Evolutionary conservation across 2,113 vertebrate species (phyloP).

Genomic region (Athene cunicularia): DNA sequence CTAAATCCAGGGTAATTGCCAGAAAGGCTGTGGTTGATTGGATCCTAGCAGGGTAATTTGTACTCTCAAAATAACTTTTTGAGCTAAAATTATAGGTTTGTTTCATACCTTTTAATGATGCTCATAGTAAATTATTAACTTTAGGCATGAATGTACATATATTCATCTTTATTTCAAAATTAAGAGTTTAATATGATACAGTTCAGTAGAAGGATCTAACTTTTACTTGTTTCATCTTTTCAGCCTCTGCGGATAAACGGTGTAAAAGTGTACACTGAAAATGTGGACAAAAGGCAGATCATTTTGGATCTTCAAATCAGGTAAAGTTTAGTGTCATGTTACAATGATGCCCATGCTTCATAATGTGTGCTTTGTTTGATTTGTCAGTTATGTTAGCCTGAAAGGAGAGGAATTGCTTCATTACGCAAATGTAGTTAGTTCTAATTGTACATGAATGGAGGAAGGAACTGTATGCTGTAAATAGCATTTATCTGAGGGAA

Average conservation of each 20-base stretch:
- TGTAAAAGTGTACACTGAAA: slow-evolving; percentile 97
- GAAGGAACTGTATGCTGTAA: background rate
- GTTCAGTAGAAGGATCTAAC: background rate
- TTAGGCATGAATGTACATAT: background rate
- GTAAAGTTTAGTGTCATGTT: slow-evolving; percentile 69
- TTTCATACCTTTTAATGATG: background rate
- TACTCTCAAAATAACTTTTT: background rate
- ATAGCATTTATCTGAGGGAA: background rate
- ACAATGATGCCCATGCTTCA: background rate
- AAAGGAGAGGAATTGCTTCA: background rate
- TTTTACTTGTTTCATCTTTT: slow-evolving; percentile 19
- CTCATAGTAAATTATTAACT: background rate
- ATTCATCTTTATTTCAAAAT: background rate
- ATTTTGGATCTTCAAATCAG: slow-evolving; percentile 98
- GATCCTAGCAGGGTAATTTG: background rate
- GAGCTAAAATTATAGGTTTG: background rate
- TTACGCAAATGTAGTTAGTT: background rate
- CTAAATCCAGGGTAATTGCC: background rate
- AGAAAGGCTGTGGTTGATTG: background rate
- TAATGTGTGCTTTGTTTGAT: background rate
- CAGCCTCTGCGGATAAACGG: slow-evolving; percentile 95
- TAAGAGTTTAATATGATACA: background rate
- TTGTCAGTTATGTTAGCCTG: background rate
- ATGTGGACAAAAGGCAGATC: slow-evolving; percentile 96
- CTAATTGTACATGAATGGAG: background rate